These are phyloP conservation scores for Drosophila ficusphila DNA, from an alignment of 1,140 invertebrate genomes.

Conservation along the genomic window DNA sequence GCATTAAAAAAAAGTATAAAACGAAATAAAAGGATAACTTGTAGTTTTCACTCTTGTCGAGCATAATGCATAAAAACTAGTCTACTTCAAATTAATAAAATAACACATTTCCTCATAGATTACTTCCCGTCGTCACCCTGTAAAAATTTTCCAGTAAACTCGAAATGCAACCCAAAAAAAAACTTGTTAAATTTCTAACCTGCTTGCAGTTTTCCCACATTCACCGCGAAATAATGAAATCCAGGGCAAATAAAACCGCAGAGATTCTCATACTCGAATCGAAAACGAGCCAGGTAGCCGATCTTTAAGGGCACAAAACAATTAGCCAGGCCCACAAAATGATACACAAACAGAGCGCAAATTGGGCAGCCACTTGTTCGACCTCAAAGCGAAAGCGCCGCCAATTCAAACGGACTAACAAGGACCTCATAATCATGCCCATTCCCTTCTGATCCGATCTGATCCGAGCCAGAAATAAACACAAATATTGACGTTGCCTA, in stretches of 20 bases:
- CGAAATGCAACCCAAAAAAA: neutral
- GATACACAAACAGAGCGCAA: constrained; percentile 69
- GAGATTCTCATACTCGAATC: constrained; percentile 2
- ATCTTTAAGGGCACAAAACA: constrained; percentile 59
- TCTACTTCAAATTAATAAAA: neutral
- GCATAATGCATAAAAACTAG: no score
- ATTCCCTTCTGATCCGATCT: neutral
- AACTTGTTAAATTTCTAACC: constrained; percentile 56
- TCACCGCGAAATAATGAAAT: constrained; percentile 23
- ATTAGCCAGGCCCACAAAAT: constrained; percentile 71
- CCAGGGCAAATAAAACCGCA: constrained; percentile 39
- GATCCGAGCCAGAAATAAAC: constrained; percentile 51
- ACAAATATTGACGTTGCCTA: constrained; percentile 83
- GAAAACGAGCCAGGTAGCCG: constrained; percentile 46
- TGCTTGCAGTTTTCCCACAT: constrained; percentile 58
- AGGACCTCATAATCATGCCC: constrained; percentile 56
- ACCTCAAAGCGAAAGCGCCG: constrained; percentile 55
- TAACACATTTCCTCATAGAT: neutral
- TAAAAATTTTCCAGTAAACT: constrained; percentile 13
- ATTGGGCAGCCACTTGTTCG: constrained; percentile 74
- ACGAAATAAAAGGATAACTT: no score
- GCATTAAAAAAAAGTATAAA: no score
- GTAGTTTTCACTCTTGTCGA: no score
- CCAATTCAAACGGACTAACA: constrained; percentile 55
- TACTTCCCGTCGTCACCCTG: no score